Conservation (phyloP, 1,140 invertebrate species). For the Panulirus ornatus region DNA sequence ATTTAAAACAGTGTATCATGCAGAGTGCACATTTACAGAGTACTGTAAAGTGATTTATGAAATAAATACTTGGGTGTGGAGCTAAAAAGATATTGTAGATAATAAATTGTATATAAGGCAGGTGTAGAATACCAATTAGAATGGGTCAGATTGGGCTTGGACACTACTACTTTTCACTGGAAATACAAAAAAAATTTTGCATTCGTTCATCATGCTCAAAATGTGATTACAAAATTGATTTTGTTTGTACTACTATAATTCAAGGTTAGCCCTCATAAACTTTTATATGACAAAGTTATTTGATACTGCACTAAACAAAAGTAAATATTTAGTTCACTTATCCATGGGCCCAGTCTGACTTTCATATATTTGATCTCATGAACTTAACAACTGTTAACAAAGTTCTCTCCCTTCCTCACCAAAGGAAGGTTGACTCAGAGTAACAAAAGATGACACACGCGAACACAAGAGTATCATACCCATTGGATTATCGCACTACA, state of each 20-base stretch:
- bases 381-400: not conserved
- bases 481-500: slow-evolving; percentile 21
- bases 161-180: too few species aligned
- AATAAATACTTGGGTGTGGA: slow-evolving; percentile 22
- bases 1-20: slow-evolving; percentile 28
- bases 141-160: not conserved
- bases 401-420: slow-evolving; percentile 34
- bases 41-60: slow-evolving; percentile 3
- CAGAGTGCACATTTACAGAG: not conserved
- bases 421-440: slow-evolving; percentile 38
- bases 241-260: too few species aligned
- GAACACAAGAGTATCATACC: not conserved
- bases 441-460: not conserved
- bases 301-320: too few species aligned
- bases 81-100: slow-evolving; percentile 18
- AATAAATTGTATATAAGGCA: slow-evolving; percentile 12
- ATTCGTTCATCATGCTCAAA: too few species aligned
- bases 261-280: too few species aligned
- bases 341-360: not conserved
- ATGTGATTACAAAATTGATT: too few species aligned
- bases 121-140: slow-evolving; percentile 14
- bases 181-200: too few species aligned
- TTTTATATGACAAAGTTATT: too few species aligned
- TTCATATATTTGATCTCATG: slow-evolving; percentile 31
- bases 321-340: too few species aligned